These are phyloP conservation scores for Magallana angulata DNA, from an alignment of 1,140 invertebrate species.

Conservation along the genomic window DNA sequence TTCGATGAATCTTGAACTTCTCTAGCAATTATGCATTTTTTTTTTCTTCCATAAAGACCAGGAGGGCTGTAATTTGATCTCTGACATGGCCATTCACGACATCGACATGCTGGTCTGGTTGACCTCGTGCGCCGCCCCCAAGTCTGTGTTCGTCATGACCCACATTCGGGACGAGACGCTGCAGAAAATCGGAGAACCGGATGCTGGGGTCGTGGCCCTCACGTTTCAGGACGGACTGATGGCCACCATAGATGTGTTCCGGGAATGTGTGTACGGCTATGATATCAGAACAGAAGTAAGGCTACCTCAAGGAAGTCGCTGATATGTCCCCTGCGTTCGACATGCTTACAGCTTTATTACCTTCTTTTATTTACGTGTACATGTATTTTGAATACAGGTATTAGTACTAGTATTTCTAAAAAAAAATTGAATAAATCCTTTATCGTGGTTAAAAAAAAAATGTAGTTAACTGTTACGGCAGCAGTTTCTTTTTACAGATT, in stretches of 20 bases:
- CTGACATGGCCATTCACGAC: constrained; percentile 66
- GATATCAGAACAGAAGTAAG: constrained; percentile 69
- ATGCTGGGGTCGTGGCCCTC: constrained; percentile 57
- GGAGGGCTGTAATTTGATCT: constrained; percentile 65
- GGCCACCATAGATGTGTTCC: constrained; percentile 60
- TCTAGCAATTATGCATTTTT: too few relatives aligned
- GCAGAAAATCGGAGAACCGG: constrained; percentile 56
- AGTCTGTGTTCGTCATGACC: constrained; percentile 64
- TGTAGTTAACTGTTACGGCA: too few relatives aligned
- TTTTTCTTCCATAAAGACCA: constrained; percentile 43
- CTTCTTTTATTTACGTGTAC: too few relatives aligned
- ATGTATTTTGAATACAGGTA: too few relatives aligned
- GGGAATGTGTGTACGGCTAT: constrained; percentile 66
- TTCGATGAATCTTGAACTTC: too few relatives aligned
- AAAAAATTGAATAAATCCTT: too few relatives aligned
- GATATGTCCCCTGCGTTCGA: too few relatives aligned
- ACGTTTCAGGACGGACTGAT: constrained; percentile 65
- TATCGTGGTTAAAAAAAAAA: too few relatives aligned
- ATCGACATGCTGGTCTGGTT: constrained; percentile 68
- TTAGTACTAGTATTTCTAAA: too few relatives aligned
- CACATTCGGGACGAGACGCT: constrained; percentile 64
- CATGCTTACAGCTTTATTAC: too few relatives aligned
- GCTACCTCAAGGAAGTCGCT: not conserved
- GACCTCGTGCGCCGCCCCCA: constrained; percentile 56
- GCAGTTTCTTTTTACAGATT: too few relatives aligned